phyloP scores from a whole-genome alignment of 2,888 invertebrate species.

The Megaustenia siamemsis region DNA sequence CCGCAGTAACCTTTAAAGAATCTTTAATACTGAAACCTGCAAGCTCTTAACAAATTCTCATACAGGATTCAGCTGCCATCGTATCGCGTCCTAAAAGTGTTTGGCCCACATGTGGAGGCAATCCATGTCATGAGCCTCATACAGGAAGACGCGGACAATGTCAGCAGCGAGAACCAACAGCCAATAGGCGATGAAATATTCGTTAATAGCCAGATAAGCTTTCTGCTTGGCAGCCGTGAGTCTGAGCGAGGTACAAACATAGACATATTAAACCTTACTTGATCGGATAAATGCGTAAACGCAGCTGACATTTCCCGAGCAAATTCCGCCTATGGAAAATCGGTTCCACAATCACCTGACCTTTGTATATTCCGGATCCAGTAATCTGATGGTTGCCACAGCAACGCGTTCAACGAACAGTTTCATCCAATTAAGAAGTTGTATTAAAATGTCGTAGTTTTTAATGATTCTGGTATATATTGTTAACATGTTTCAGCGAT shows the following conservation, averaged over 20 bases:
- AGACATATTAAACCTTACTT: constrained; percentile 35
- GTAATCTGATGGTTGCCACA: constrained; percentile 14
- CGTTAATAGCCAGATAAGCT: constrained; percentile 34
- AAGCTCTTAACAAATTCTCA: neutral
- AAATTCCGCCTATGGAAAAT: constrained; percentile 23
- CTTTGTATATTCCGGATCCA: neutral
- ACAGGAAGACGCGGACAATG: constrained; percentile 13
- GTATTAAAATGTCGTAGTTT: neutral
- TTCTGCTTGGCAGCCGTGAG: constrained; percentile 12
- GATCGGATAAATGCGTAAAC: constrained; percentile 40
- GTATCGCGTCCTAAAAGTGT: too few species aligned
- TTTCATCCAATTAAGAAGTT: neutral
- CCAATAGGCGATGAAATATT: constrained; percentile 8
- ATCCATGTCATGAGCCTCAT: neutral
- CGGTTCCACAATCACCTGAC: constrained; percentile 12
- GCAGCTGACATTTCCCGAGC: constrained; percentile 11
- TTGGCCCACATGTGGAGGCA: neutral
- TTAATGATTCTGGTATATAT: neutral
- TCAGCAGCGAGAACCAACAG: neutral
- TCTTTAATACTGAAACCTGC: neutral
- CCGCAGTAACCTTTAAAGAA: too few species aligned
- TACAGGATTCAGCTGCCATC: too few species aligned
- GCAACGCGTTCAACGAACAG: neutral
- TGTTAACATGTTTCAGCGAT: too few species aligned
- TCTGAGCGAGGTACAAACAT: constrained; percentile 26